Evolutionary conservation across 2,113 vertebrate genomes (phyloP).

Genomic region (Kryptolebias marmoratus): DNA sequence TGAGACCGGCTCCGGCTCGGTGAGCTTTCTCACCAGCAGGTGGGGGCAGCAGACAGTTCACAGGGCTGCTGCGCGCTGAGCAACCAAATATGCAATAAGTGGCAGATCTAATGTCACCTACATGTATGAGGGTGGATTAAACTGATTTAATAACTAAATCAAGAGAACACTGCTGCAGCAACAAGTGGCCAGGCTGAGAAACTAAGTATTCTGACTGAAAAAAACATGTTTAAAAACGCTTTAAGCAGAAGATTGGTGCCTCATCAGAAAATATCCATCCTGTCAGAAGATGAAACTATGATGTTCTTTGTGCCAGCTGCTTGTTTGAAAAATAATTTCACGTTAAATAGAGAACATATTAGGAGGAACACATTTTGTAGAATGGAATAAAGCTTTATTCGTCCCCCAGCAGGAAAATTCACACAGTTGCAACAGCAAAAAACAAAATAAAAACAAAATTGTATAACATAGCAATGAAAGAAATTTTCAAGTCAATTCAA

Average conservation of each 20-base stretch:
- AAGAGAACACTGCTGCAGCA: conserved; percentile 1
- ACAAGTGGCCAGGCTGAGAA: background rate
- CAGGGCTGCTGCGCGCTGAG: conserved; percentile 20
- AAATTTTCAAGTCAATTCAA: no score
- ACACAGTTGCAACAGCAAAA: no score
- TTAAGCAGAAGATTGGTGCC: no score
- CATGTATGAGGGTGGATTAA: conserved; percentile 9
- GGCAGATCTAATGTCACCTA: conserved; percentile 23
- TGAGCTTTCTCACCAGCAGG: conserved; percentile 79
- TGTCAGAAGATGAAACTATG: background rate
- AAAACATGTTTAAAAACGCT: background rate
- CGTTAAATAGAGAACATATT: no score
- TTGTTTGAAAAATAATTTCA: background rate
- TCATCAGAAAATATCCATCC: background rate
- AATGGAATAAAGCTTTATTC: no score
- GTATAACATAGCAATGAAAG: no score
- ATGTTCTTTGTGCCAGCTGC: background rate
- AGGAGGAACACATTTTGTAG: no score
- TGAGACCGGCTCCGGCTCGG: conserved; percentile 55
- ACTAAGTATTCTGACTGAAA: background rate
- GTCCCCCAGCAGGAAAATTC: no score
- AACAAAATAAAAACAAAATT: no score
- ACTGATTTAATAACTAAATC: conserved; percentile 16
- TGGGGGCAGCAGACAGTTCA: conserved; percentile 79
- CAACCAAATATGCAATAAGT: conserved; percentile 36